Percentiles rank a stretch among this genome's conserved stretches.
Conservation (phyloP, 2,113 vertebrate species). For the Psammodynastes pulverulentus region DNA sequence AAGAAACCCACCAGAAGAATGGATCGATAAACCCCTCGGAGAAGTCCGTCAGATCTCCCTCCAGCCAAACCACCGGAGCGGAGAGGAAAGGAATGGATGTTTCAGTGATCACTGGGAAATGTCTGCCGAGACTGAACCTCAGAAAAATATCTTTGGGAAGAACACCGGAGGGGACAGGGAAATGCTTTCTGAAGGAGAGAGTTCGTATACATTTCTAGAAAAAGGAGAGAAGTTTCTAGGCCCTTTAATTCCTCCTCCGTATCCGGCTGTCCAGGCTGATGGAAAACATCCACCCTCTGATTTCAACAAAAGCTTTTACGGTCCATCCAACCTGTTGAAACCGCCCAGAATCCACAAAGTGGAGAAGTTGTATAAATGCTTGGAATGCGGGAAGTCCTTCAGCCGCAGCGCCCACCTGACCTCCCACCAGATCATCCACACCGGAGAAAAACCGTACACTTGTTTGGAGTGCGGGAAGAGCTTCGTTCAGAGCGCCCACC, state of each 20-base stretch:
- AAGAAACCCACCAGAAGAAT: background rate
- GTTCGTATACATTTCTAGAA: background rate
- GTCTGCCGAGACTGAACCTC: background rate
- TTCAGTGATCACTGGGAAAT: background rate
- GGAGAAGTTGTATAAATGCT: background rate
- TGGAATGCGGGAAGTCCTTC: background rate
- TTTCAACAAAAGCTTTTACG: background rate
- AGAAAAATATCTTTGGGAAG: background rate
- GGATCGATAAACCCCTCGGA: background rate
- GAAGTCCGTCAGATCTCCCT: background rate
- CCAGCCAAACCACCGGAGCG: background rate
- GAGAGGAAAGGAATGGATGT: background rate
- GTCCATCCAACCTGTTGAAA: background rate
- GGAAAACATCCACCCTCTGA: background rate
- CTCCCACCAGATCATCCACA: background rate
- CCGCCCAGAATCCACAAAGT: background rate
- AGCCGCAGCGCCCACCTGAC: background rate
- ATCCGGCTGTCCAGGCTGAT: background rate
- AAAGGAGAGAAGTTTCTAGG: background rate
- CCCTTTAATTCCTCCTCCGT: background rate
- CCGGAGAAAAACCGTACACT: background rate
- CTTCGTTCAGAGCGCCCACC: background rate
- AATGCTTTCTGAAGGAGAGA: background rate
- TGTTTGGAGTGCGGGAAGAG: background rate
- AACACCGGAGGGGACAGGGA: background rate